A percentile compares a stretch with the other conserved stretches of the same genome.
Conservation (phyloP, 2,113 vertebrate species). For the Tiliqua scincoides region DNA sequence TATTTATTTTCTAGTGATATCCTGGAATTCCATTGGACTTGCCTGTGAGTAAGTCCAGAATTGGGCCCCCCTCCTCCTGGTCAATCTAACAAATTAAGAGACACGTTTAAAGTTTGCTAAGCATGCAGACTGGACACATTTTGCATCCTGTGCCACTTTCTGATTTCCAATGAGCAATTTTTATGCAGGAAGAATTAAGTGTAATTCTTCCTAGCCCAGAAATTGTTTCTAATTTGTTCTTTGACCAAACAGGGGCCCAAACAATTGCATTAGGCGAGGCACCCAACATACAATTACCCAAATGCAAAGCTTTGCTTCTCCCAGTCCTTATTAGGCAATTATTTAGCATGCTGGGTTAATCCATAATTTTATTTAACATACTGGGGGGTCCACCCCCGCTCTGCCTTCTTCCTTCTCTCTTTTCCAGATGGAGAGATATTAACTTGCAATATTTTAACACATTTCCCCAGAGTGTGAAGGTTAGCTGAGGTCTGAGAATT, state of each 20-base stretch:
- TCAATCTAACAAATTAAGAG: not conserved
- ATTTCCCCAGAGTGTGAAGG: constrained; percentile 1
- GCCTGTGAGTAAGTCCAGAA: not conserved
- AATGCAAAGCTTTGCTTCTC: fast-evolving
- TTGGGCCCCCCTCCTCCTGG: not conserved
- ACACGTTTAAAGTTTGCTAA: not conserved
- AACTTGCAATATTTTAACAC: not conserved
- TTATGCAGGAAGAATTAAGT: not conserved
- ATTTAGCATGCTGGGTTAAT: constrained; percentile 31
- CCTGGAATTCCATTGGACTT: not conserved
- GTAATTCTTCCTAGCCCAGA: constrained; percentile 47
- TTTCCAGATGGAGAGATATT: not conserved
- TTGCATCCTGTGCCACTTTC: not conserved
- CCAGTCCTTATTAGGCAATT: not conserved
- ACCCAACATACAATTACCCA: constrained; percentile 27
- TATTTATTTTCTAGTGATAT: not conserved
- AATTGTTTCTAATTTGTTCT: constrained; percentile 56
- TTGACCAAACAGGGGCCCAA: constrained; percentile 15
- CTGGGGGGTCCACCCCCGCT: not conserved
- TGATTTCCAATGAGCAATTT: not conserved
- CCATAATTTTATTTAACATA: constrained; percentile 23
- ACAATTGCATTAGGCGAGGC: constrained; percentile 14
- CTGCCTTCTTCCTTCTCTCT: not conserved
- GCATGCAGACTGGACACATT: not conserved
- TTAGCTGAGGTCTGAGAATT: not conserved